These are phyloP conservation scores for Crocidura indochinensis DNA, from an alignment of 2,797 vertebrate genomes.

Conservation along the genomic window DNA sequence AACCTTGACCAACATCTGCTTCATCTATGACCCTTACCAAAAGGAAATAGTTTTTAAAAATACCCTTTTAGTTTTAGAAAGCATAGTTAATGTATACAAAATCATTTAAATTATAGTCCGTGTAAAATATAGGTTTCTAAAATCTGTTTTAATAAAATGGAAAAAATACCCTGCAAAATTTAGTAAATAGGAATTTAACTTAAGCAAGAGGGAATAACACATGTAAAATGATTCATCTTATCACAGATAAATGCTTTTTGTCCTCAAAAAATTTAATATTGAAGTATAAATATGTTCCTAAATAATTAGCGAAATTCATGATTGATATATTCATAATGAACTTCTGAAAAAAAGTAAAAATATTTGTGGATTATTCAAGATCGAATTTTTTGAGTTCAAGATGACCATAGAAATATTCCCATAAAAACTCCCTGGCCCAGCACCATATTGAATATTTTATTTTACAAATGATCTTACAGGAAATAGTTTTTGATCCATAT, in stretches of 20 bases:
- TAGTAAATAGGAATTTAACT: constrained; percentile 36
- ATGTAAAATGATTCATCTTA: no score
- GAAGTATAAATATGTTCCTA: constrained; percentile 36
- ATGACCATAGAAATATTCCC: neutral
- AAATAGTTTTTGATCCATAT: no score
- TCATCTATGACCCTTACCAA: no score
- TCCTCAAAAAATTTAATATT: constrained; percentile 12
- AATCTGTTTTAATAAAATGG: constrained; percentile 32
- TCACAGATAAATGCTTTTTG: neutral
- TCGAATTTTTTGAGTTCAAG: constrained; percentile 25
- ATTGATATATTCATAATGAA: neutral
- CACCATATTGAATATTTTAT: neutral
- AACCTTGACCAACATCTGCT: no score
- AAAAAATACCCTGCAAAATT: constrained; percentile 32
- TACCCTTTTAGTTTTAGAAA: constrained; percentile 27
- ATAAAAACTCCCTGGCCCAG: neutral
- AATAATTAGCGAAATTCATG: constrained; percentile 2
- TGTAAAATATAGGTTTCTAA: neutral
- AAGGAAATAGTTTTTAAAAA: no score
- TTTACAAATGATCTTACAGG: neutral
- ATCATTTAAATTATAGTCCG: neutral
- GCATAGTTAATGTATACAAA: constrained; percentile 13
- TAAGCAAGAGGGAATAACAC: neutral
- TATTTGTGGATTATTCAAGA: neutral
- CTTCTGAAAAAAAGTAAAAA: neutral